Conservation (phyloP, 35 echinoderm and acorn worm species). For the Acanthaster planci region DNA sequence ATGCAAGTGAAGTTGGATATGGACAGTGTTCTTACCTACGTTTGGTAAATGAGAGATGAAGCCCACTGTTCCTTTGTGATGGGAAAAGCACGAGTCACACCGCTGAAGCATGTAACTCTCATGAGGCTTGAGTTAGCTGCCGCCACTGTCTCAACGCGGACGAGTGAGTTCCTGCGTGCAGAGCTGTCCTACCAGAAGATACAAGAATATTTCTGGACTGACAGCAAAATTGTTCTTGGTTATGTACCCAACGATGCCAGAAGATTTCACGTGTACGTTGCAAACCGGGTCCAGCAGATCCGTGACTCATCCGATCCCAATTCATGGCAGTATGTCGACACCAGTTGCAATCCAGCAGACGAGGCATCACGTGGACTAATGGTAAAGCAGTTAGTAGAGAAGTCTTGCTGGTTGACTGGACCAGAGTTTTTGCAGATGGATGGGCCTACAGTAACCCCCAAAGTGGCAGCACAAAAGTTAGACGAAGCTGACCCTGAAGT, state of each 20-base stretch:
- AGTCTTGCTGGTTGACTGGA: slow-evolving; percentile 50
- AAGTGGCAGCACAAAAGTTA: neutral
- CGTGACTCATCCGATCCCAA: slow-evolving; percentile 48
- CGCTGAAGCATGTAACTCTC: slow-evolving; percentile 38
- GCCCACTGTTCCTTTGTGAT: slow-evolving; percentile 47
- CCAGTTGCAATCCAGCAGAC: slow-evolving; percentile 60
- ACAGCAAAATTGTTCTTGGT: slow-evolving; percentile 50
- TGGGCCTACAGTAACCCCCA: neutral
- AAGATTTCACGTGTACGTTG: slow-evolving; percentile 67
- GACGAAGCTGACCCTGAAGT: slow-evolving; percentile 46
- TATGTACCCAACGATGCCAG: slow-evolving; percentile 56
- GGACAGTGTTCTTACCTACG: slow-evolving; percentile 54
- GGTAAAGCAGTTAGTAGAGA: slow-evolving; percentile 23
- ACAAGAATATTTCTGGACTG: slow-evolving; percentile 51
- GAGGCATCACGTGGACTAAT: slow-evolving; percentile 60
- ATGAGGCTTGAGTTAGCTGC: slow-evolving; percentile 37
- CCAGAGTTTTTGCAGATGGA: slow-evolving; percentile 50
- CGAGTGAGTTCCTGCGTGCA: slow-evolving; percentile 25
- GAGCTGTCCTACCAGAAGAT: slow-evolving; percentile 50
- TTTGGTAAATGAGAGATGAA: slow-evolving; percentile 38
- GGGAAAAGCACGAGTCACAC: slow-evolving; percentile 34
- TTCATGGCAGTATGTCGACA: slow-evolving; percentile 64
- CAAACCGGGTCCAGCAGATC: slow-evolving; percentile 65
- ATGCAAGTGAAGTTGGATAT: slow-evolving; percentile 56
- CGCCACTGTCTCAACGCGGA: slow-evolving; percentile 39